Base-by-base conservation (phyloP, 2,888 invertebrate species). In the Mamestra brassicae region DNA sequence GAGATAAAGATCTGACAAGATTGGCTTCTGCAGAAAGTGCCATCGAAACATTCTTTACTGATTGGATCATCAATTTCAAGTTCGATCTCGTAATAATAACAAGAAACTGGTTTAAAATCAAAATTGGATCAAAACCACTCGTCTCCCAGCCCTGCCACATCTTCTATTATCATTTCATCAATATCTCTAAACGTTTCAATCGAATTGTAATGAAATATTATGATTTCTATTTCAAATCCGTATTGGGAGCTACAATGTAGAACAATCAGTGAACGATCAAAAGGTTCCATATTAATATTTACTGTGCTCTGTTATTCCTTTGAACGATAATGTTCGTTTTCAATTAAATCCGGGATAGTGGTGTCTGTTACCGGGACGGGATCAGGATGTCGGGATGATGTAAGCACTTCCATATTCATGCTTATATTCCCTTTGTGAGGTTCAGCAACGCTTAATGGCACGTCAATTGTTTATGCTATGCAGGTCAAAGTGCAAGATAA, bases 191-290 rank as follows among this genome's bases (percentile, higher is more conserved):
- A 63, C 52, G 69, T 70, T 62, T 52, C 64, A 78, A 85, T 83
- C 45, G 71, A 74, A 47, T 70, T 61, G 71, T 74, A 76, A 85
- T 74, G 71, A 72, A 84, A 78, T 76, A 82, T 63, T 7, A 4
- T 6, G 61, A 68, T 76, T 74, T 26, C 67, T 36, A 57, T 71
- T 80, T 72, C 66, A 65, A 58, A 52, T 69, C 36, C 58, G 38
- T 69, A 74, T 74, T 78, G 57, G 38, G 55, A 72, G 64, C 67
- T 66, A 47, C n/a, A 75, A 82, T 84, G 78, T 78, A 57, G 76
- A 85, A 85, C 80, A 86, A 85, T 87, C 78, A 73, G 54, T n/a
- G 58, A 74, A 69, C 60, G 68, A 81, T 87, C 83, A 78, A 81
- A 82, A 74, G 73, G 73, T 68, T 74, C 13, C 78, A 78, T 80